Conservation (phyloP, 1,140 invertebrate genomes). For the Meloidogyne chitwoodi region DNA sequence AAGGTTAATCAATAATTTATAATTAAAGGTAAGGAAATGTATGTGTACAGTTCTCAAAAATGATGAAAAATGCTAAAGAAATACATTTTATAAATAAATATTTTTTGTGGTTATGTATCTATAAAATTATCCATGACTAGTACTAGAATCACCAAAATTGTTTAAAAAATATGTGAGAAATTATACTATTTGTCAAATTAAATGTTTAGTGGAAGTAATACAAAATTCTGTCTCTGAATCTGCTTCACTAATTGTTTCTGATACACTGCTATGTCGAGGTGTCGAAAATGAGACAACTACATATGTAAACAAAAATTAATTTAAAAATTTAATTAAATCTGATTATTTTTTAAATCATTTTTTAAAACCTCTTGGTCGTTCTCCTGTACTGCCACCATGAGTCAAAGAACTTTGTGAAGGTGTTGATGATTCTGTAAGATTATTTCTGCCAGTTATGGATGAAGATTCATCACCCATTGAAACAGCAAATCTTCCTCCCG, state of each 20-base stretch:
- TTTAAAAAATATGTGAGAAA: no score
- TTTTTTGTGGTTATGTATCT: no score
- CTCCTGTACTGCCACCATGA: not conserved
- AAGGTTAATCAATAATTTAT: no score
- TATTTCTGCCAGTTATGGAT: not conserved
- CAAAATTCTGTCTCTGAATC: slow-evolving; percentile 46
- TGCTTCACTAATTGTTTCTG: slow-evolving; percentile 40
- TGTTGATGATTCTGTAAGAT: not conserved
- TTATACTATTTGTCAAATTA: slow-evolving; percentile 37
- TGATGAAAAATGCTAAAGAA: no score
- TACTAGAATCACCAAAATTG: no score
- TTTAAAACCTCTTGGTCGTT: slow-evolving; percentile 1
- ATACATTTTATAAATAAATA: no score
- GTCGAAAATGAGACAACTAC: slow-evolving; percentile 57
- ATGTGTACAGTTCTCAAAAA: no score
- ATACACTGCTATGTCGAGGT: slow-evolving; percentile 36
- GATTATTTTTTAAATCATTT: not conserved
- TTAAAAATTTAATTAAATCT: not conserved
- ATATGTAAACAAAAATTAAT: not conserved
- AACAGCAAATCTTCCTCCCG: not conserved
- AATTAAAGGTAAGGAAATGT: no score
- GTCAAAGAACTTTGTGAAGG: not conserved
- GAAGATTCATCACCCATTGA: not conserved
- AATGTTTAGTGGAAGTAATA: slow-evolving; percentile 43
- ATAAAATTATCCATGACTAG: no score